Evolutionary conservation across 2,797 vertebrate genomes (phyloP).

Genomic region (Channa striata): DNA sequence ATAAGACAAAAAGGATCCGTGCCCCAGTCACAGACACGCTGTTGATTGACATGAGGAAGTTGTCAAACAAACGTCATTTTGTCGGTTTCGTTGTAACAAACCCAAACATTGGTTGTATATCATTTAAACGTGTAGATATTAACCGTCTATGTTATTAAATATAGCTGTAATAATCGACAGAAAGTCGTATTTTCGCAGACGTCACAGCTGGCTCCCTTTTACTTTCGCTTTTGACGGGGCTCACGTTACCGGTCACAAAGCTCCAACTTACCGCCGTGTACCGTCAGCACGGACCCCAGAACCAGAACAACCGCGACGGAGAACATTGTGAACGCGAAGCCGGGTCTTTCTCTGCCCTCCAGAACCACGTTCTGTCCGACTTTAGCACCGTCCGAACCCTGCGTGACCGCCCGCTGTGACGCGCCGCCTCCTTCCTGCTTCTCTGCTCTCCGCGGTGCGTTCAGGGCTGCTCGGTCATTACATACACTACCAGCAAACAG

Average conservation of each 20-base stretch:
- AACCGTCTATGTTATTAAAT: not conserved
- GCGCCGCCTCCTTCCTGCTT: not conserved
- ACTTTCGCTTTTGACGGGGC: conserved; percentile 18
- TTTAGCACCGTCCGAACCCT: too few relatives aligned
- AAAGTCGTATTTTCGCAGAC: not conserved
- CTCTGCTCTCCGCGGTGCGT: conserved; percentile 8
- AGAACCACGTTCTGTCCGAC: not conserved
- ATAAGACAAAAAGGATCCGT: too few relatives aligned
- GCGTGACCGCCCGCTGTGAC: too few relatives aligned
- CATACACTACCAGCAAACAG: too few relatives aligned
- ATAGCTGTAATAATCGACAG: accelerated
- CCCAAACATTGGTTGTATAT: too few relatives aligned
- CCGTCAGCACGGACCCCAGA: not conserved
- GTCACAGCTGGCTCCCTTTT: conserved; percentile 9
- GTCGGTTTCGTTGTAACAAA: too few relatives aligned
- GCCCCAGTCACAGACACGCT: too few relatives aligned
- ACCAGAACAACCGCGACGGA: accelerated
- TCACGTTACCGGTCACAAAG: not conserved
- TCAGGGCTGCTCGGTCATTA: not conserved
- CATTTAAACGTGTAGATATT: not conserved
- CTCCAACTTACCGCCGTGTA: conserved; percentile 32
- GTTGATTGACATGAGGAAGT: too few relatives aligned
- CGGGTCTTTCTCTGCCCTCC: accelerated
- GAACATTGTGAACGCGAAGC: not conserved
- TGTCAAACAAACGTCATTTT: too few relatives aligned